phyloP scores from a whole-genome alignment of 2,113 vertebrate species.

The Climacteris rufus region DNA sequence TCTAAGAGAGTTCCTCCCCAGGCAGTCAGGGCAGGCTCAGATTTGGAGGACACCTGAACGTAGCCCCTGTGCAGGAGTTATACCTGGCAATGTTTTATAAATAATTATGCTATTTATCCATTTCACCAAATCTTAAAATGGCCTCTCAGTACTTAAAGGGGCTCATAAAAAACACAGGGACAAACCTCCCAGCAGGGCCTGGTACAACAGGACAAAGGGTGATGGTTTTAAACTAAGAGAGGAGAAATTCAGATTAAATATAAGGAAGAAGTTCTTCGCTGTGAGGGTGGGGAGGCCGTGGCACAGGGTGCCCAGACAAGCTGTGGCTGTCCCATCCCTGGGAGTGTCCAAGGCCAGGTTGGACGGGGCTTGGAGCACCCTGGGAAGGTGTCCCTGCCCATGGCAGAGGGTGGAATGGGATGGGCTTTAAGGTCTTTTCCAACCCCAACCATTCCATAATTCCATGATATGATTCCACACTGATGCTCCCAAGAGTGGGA shows the following conservation, averaged over 20 bases:
- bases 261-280: neutral
- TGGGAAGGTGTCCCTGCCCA: neutral
- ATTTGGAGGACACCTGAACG: neutral
- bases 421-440: neutral
- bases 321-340: neutral
- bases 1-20: neutral
- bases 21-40: neutral
- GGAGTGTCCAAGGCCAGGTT: rapidly evolving
- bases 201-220: neutral
- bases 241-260: neutral
- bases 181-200: neutral
- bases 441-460: neutral
- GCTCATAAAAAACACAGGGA: neutral
- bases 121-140: neutral
- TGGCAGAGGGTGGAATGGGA: neutral
- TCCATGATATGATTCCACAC: neutral
- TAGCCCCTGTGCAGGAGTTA: neutral
- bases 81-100: neutral
- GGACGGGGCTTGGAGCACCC: rapidly evolving
- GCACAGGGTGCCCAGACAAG: neutral
- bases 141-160: neutral
- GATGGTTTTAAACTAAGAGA: neutral
- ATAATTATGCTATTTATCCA: neutral
- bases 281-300: rapidly evolving
- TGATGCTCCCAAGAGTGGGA: neutral